Evolutionary conservation across 2,797 vertebrate species (phyloP).

Genomic region (Characodon lateralis): DNA sequence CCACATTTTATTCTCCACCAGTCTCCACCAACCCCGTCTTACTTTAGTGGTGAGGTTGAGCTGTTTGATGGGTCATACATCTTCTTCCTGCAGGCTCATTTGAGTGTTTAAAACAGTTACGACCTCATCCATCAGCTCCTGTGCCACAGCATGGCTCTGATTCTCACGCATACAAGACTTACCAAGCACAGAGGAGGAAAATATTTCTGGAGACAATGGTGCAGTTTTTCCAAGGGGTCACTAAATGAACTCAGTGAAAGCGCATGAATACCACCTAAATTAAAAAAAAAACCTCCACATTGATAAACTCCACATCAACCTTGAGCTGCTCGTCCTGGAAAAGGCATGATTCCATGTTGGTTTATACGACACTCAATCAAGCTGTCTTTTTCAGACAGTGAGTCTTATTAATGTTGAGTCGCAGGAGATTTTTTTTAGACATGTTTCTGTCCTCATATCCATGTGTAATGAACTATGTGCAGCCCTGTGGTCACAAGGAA

Average conservation of each 20-base stretch:
- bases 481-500: not conserved
- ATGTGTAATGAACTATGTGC: not conserved
- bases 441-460: not conserved
- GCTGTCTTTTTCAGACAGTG: not conserved
- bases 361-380: not conserved
- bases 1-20: constrained; percentile 48
- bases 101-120: constrained; percentile 64
- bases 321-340: not conserved
- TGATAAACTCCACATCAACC: not conserved
- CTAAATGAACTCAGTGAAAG: constrained; percentile 9
- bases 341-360: not conserved
- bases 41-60: constrained; percentile 30
- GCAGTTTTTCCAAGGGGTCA: constrained; percentile 24
- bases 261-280: not conserved
- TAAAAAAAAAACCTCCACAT: not conserved
- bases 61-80: constrained; percentile 60
- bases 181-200: constrained; percentile 11
- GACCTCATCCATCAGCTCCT: constrained; percentile 68
- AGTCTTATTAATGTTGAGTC: not conserved
- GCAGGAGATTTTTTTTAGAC: not conserved
- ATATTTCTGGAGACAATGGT: constrained; percentile 27
- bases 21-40: constrained; percentile 6
- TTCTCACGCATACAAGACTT: constrained; percentile 26
- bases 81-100: constrained; percentile 53
- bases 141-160: constrained; percentile 35